Percentiles rank a stretch among this genome's conserved stretches.
Conservation (phyloP, 2,888 invertebrate genomes). For the Biston betularia region DNA sequence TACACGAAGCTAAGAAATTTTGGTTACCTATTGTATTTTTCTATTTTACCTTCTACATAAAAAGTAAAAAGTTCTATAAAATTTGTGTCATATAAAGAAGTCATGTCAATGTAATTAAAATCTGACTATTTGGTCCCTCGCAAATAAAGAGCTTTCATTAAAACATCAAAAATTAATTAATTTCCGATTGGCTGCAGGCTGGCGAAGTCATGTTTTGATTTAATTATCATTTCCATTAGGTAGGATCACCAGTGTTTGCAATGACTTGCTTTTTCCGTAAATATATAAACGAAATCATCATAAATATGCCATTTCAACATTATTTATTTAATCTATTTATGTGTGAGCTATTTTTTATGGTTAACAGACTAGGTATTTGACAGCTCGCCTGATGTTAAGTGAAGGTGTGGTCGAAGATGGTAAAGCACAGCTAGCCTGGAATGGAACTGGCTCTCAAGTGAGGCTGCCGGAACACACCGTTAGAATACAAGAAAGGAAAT, state of each 20-base stretch:
- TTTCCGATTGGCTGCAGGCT: slow-evolving; percentile 14
- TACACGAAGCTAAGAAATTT: background rate
- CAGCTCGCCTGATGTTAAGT: too few relatives aligned
- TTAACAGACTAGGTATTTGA: too few relatives aligned
- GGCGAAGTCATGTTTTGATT: slow-evolving; percentile 16
- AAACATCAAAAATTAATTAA: slow-evolving; percentile 22
- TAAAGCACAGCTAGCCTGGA: too few relatives aligned
- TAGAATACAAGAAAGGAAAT: too few relatives aligned
- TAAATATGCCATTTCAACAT: too few relatives aligned
- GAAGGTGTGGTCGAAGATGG: too few relatives aligned
- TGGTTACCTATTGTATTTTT: slow-evolving; percentile 1
- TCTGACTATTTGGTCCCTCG: slow-evolving; percentile 11
- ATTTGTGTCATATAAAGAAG: background rate
- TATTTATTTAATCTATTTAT: too few relatives aligned
- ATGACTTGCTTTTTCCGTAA: background rate
- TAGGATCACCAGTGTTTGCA: background rate
- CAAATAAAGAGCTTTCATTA: slow-evolving; percentile 11
- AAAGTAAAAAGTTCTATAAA: background rate
- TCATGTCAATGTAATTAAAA: slow-evolving; percentile 12
- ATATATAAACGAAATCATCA: background rate
- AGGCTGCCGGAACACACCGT: too few relatives aligned
- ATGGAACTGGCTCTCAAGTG: too few relatives aligned
- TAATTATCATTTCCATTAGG: slow-evolving; percentile 17
- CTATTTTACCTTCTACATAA: background rate
- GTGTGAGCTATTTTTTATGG: too few relatives aligned